Evolutionary conservation across 2,888 invertebrate genomes (phyloP), one percentile per base, ranked within the genome.

Genomic region (Himalopsyche tibetana): DNA sequence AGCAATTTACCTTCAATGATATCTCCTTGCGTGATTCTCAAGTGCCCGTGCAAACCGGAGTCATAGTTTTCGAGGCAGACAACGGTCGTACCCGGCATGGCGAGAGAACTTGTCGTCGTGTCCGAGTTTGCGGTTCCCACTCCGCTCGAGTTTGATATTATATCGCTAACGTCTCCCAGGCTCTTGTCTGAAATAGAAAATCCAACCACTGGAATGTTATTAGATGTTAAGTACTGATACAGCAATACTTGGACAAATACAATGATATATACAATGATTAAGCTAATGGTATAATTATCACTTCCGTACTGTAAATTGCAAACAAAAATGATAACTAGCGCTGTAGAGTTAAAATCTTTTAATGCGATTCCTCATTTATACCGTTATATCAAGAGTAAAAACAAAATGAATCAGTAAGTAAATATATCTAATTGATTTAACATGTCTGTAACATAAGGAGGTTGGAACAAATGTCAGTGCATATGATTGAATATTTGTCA

Each of bases 61-160:
- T 95, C 94, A 92, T 97, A 97, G 88, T 96, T 95, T 91, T 97
- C 96, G 90, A 97, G 94, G 91, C 98, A 97, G 89, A 98, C 96
- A 89, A 96, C 98, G 83, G 96, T 97, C 90, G 97, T 96, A 89
- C 96, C 96, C 82, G 96, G 96, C 90, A 96, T 94, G 89, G 96
- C 95, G 89, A 97, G 95, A 89, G 96, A 96, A 90, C 95, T 95
- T 90, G 95, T 95, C 84, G 94, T 95, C 89, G 96, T 97, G 91
- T 98, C 97, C 83, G 97, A 97, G 92, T 96, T 97, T 90, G 96
- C 96, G 63, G 98, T 98, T 89, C 98, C 98, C 86, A 98, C 97
- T 87, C 98, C 98, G 89, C 97, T 97, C 90, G 97, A 98, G 93
- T 98, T 97, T 92, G 97, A 97, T 90, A 97, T 97, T 91, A 97